These are phyloP conservation scores for Cyphomyrmex costatus DNA, from an alignment of 1,140 invertebrate genomes.

Conservation along the genomic window DNA sequence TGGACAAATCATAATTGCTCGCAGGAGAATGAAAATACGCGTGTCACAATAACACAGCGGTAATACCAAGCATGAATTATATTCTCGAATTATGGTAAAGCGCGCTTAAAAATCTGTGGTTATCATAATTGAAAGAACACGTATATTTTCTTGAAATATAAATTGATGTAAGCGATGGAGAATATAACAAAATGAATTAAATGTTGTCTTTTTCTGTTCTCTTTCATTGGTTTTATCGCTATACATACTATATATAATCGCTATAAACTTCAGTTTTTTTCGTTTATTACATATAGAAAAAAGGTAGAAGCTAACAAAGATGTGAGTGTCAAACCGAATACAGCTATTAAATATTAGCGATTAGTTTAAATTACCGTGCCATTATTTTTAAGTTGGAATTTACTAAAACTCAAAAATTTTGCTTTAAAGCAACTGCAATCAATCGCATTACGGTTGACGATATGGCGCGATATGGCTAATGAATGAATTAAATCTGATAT, in stretches of 20 bases:
- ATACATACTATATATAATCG: too few species aligned
- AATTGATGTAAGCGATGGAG: background rate
- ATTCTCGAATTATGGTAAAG: constrained; percentile 8
- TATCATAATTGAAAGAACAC: background rate
- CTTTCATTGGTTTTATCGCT: background rate
- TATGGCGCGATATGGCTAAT: constrained; percentile 14
- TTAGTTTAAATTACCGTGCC: background rate
- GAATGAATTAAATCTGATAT: constrained; percentile 28
- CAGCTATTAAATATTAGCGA: too few species aligned
- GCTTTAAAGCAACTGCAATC: constrained; percentile 11
- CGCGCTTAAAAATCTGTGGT: constrained; percentile 3
- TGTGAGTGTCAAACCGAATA: too few species aligned
- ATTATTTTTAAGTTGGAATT: background rate
- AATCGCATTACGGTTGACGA: constrained; percentile 1
- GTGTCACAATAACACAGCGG: constrained; percentile 20
- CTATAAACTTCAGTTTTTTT: too few species aligned
- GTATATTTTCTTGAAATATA: background rate
- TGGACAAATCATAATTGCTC: constrained; percentile 55
- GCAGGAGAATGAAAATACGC: constrained; percentile 42
- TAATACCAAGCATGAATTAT: constrained; percentile 2
- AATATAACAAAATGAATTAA: constrained; percentile 4
- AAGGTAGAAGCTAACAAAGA: too few species aligned
- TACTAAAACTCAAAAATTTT: background rate
- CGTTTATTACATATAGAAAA: too few species aligned
- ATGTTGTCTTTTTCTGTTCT: background rate